Evolutionary conservation across 2,113 vertebrate genomes (phyloP).

Genomic region (Capreolus pygargus): DNA sequence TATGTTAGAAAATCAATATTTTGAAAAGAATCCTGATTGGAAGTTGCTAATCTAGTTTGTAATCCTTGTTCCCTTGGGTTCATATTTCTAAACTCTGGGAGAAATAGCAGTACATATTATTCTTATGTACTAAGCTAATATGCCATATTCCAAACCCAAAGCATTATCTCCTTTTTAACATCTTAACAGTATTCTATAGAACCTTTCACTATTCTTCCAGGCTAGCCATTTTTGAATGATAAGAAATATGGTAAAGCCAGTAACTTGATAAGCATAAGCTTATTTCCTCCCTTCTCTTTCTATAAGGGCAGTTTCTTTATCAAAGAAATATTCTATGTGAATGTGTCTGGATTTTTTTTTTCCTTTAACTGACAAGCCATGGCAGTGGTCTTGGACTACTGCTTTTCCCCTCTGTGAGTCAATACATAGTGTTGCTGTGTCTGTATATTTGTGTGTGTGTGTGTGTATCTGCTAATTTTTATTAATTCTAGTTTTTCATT

Average conservation of each 20-base stretch:
- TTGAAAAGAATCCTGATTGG: not conserved
- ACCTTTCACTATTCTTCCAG: not conserved
- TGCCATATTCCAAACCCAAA: not conserved
- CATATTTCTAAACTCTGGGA: not conserved
- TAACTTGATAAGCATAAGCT: not conserved
- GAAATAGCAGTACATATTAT: not conserved
- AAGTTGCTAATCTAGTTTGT: not conserved
- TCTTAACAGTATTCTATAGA: not conserved
- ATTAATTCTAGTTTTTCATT: too few relatives aligned
- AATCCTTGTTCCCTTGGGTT: not conserved
- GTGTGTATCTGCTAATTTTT: too few relatives aligned
- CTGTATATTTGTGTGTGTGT: too few relatives aligned
- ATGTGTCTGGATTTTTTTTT: too few relatives aligned
- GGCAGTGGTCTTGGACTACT: too few relatives aligned
- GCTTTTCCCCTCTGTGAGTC: too few relatives aligned
- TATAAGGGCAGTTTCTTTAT: not conserved
- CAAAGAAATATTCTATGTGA: not conserved
- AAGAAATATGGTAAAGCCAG: not conserved
- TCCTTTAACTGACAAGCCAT: too few relatives aligned
- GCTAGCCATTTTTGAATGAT: not conserved
- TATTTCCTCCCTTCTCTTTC: not conserved
- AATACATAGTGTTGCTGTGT: too few relatives aligned
- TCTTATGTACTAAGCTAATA: not conserved
- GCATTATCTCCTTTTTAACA: not conserved
- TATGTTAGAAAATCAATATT: not conserved